A percentile compares a stretch with the other conserved stretches of the same genome.
Conservation (phyloP, 2,888 invertebrate genomes). For the Periphyllus acericola region DNA sequence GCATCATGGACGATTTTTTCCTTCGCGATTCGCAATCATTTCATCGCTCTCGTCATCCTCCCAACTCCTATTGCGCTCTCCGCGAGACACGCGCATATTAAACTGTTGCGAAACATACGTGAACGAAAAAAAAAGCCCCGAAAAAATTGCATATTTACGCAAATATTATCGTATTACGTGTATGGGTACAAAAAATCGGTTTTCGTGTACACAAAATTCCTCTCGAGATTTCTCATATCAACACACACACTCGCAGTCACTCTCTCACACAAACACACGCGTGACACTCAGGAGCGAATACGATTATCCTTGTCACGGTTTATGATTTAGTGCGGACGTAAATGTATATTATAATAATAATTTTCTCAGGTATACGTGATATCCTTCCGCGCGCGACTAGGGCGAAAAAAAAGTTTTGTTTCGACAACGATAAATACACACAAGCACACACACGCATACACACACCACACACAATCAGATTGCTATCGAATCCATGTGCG, state of each 20-base stretch:
- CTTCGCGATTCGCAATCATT: neutral
- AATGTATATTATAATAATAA: neutral
- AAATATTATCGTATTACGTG: too few species aligned
- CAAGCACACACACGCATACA: neutral
- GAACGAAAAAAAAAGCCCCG: neutral
- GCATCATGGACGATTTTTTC: constrained; percentile 2
- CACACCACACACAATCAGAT: neutral
- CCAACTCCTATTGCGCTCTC: neutral
- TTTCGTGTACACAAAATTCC: neutral
- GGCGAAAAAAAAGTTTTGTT: constrained; percentile 16
- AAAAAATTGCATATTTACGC: neutral
- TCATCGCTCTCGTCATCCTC: neutral
- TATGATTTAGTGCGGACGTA: neutral
- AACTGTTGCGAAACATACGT: neutral
- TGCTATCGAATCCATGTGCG: neutral
- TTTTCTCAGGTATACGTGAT: neutral
- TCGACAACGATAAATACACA: neutral
- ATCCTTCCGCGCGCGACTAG: neutral
- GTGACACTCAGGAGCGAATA: neutral
- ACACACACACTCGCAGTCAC: neutral
- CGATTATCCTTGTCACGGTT: neutral
- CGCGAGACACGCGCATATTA: neutral
- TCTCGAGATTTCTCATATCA: neutral
- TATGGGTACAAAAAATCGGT: neutral
- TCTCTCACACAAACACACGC: neutral